Evolutionary conservation across 30 jellyfish, hydroid and myxozoan genomes (phyloP).

Genomic region (Aurelia coerulea): DNA sequence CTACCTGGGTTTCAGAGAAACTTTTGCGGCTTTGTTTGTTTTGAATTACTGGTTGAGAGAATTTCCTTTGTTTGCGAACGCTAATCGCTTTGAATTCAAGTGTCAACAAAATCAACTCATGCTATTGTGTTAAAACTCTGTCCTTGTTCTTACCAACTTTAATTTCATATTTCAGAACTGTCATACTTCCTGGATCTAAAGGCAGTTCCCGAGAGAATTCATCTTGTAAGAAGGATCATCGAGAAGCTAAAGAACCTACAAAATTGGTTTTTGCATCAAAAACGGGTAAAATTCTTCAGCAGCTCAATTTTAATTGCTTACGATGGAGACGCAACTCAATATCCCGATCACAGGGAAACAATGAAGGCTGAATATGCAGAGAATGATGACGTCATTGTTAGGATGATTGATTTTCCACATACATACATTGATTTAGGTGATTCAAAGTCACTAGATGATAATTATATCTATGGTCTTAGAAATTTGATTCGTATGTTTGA

Average conservation of each 20-base stretch:
- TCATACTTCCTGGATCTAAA: slow-evolving; percentile 34
- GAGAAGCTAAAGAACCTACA: slow-evolving; percentile 16
- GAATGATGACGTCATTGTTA: slow-evolving; percentile 36
- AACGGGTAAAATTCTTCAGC: slow-evolving; percentile 41
- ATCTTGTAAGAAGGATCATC: slow-evolving; percentile 25
- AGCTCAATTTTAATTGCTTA: slow-evolving; percentile 60
- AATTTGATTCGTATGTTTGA: slow-evolving; percentile 40
- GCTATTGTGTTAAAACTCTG: too few species aligned
- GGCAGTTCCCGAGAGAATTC: slow-evolving; percentile 41
- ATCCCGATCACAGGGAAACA: neutral
- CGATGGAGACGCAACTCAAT: slow-evolving; percentile 30
- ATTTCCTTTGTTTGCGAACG: too few species aligned
- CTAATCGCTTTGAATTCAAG: too few species aligned
- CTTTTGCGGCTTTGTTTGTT: too few species aligned
- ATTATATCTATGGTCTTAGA: slow-evolving; percentile 49
- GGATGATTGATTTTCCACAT: slow-evolving; percentile 67
- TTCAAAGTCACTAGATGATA: slow-evolving; percentile 18
- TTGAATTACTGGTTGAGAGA: too few species aligned
- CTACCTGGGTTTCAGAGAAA: too few species aligned
- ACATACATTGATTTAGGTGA: slow-evolving; percentile 53
- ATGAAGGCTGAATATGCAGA: too few species aligned
- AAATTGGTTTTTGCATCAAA: slow-evolving; percentile 53
- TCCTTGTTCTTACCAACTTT: too few species aligned
- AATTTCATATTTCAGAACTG: slow-evolving; percentile 5
- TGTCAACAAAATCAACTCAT: too few species aligned